phyloP scores from a whole-genome alignment of 2,888 invertebrate species.

The Exocentrus adspersus region DNA sequence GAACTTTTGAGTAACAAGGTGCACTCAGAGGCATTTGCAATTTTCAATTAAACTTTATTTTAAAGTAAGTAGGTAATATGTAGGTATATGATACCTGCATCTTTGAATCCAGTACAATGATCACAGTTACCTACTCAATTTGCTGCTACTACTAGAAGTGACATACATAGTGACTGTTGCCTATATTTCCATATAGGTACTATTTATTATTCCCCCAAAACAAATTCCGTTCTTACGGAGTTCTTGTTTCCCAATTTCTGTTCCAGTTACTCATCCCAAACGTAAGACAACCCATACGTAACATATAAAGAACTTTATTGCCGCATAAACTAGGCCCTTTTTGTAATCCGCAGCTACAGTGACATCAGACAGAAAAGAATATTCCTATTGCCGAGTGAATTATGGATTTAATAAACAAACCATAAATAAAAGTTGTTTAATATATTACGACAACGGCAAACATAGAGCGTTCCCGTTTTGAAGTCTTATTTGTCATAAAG shows the following conservation, averaged over 20 bases:
- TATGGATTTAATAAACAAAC: constrained; percentile 54
- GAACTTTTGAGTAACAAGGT: too few species aligned
- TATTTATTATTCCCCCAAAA: too few species aligned
- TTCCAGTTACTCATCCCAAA: not conserved
- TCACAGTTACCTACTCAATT: too few species aligned
- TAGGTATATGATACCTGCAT: too few species aligned
- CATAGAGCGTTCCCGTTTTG: constrained; percentile 45
- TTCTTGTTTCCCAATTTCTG: not conserved
- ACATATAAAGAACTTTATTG: constrained; percentile 13
- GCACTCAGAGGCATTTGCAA: too few species aligned
- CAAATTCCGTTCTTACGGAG: too few species aligned
- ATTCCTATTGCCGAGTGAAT: constrained; percentile 47
- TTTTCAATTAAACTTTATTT: too few species aligned
- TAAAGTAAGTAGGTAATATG: too few species aligned
- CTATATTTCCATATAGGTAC: too few species aligned
- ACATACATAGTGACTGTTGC: too few species aligned
- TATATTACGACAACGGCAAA: constrained; percentile 48
- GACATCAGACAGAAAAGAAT: constrained; percentile 43
- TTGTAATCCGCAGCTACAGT: constrained; percentile 18
- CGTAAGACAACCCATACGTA: not conserved
- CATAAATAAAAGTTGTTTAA: constrained; percentile 52
- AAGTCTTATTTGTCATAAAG: constrained; percentile 50
- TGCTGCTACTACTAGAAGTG: too few species aligned
- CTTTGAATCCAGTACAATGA: too few species aligned
- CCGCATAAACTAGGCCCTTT: constrained; percentile 22